Evolutionary conservation across 2,797 vertebrate genomes (phyloP).

Genomic region (Phrynocephalus guinanensis): DNA sequence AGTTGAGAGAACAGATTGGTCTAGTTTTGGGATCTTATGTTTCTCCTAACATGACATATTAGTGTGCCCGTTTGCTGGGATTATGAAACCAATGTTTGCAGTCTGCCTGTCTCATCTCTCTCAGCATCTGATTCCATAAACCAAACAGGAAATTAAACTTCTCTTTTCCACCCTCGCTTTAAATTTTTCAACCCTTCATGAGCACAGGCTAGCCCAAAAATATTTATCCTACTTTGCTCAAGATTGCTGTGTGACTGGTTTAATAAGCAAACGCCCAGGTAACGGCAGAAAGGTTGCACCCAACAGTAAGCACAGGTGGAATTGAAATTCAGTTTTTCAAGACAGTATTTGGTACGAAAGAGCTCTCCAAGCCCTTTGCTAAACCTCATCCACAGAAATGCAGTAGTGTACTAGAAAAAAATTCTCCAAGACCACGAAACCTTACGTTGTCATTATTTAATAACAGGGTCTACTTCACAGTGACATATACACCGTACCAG

Average conservation of each 20-base stretch:
- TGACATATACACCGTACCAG: not conserved
- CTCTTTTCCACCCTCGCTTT: constrained; percentile 23
- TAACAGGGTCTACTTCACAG: not conserved
- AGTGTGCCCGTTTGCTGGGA: not conserved
- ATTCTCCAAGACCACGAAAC: constrained; percentile 1
- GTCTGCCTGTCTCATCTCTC: constrained; percentile 25
- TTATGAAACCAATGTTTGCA: constrained; percentile 8
- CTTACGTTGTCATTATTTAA: not conserved
- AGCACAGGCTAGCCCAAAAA: constrained; percentile 31
- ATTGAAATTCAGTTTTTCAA: not conserved
- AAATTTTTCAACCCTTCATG: not conserved
- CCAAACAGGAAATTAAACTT: constrained; percentile 33
- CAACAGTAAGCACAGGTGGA: not conserved
- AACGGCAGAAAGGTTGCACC: rapidly evolving
- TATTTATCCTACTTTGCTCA: constrained; percentile 46
- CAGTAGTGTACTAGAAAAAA: not conserved
- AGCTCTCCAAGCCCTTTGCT: not conserved
- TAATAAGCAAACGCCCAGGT: constrained; percentile 45
- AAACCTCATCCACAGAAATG: not conserved
- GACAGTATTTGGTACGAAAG: not conserved
- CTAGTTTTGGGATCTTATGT: not conserved
- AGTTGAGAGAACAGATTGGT: constrained; percentile 6
- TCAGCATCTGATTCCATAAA: constrained; percentile 38
- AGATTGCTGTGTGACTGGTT: constrained; percentile 40
- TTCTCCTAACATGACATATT: not conserved